Evolutionary conservation across 1,140 invertebrate species (phyloP).

Genomic region (Leptoteleia sp.): DNA sequence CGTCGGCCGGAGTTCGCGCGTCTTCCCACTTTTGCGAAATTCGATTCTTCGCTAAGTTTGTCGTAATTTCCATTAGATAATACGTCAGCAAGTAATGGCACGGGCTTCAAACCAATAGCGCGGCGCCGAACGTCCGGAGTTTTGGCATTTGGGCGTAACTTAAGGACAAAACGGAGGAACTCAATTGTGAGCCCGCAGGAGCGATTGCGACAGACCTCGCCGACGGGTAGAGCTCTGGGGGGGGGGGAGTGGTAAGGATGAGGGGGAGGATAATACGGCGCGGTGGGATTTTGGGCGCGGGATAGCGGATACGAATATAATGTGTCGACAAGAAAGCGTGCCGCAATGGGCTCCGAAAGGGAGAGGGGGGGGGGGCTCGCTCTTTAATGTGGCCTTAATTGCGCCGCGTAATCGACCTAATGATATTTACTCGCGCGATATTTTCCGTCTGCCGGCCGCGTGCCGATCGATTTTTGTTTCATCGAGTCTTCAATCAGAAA

Average conservation of each 20-base stretch:
- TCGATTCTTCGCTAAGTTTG: conserved; percentile 60
- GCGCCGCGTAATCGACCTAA: conserved; percentile 41
- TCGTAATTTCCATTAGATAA: conserved; percentile 64
- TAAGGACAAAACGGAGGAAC: conserved; percentile 46
- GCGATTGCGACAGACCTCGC: not conserved
- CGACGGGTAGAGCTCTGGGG: no score
- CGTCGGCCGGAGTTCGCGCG: conserved; percentile 31
- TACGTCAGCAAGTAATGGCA: conserved; percentile 52
- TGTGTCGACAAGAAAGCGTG: conserved; percentile 41
- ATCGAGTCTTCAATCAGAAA: conserved; percentile 25
- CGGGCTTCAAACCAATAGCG: conserved; percentile 40
- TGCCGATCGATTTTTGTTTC: conserved; percentile 12
- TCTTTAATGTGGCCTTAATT: conserved; percentile 35
- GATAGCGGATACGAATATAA: conserved; percentile 31
- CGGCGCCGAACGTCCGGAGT: conserved; percentile 43
- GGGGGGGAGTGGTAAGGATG: no score
- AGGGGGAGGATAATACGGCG: conserved; percentile 6
- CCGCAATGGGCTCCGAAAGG: conserved; percentile 27
- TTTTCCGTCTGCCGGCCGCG: no score
- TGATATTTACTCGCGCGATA: conserved; percentile 37
- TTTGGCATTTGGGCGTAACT: conserved; percentile 46
- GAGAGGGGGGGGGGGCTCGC: conserved; percentile 3
- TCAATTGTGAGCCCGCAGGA: conserved; percentile 18
- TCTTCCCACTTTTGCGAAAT: conserved; percentile 50
- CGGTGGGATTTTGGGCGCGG: conserved; percentile 4